A percentile compares a stretch with the other conserved stretches of the same genome.
Evolutionary conservation across 2,113 vertebrate species (phyloP).

Genomic region (Nothoprocta pentlandii): DNA sequence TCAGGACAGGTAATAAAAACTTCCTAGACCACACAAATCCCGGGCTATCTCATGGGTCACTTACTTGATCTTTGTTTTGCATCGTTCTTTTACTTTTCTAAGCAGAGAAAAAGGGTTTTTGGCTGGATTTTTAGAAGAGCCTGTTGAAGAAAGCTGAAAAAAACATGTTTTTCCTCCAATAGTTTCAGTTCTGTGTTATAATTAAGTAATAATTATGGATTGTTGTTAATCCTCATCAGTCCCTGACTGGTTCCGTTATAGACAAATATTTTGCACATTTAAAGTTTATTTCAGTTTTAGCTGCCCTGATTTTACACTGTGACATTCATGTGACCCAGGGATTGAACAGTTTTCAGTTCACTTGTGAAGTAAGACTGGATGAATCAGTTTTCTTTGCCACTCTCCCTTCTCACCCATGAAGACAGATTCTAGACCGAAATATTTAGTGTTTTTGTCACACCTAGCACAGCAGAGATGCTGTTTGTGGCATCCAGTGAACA

Average conservation of each 20-base stretch:
- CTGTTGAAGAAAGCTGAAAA: neutral
- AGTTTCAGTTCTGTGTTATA: neutral
- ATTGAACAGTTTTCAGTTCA: neutral
- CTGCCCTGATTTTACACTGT: neutral
- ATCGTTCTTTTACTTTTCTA: neutral
- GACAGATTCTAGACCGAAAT: neutral
- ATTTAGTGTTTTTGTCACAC: neutral
- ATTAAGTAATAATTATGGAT: neutral
- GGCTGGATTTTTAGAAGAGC: neutral
- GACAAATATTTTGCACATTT: neutral
- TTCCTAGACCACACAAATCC: neutral
- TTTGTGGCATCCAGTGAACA: neutral
- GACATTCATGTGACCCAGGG: neutral
- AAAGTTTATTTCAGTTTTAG: neutral
- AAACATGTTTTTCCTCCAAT: neutral
- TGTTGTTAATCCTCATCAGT: neutral
- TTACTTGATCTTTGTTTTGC: neutral
- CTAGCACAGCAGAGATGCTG: neutral
- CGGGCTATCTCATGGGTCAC: neutral
- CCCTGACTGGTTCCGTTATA: neutral
- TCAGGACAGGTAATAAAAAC: slow-evolving; percentile 89
- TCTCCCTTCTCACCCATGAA: neutral
- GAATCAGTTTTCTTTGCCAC: neutral
- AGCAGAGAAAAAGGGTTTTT: neutral
- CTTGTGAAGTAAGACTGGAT: neutral